Evolutionary conservation across 2,888 invertebrate genomes (phyloP), one percentile per base, ranked within the genome.

Genomic region (Minunthozetes semirufus): DNA sequence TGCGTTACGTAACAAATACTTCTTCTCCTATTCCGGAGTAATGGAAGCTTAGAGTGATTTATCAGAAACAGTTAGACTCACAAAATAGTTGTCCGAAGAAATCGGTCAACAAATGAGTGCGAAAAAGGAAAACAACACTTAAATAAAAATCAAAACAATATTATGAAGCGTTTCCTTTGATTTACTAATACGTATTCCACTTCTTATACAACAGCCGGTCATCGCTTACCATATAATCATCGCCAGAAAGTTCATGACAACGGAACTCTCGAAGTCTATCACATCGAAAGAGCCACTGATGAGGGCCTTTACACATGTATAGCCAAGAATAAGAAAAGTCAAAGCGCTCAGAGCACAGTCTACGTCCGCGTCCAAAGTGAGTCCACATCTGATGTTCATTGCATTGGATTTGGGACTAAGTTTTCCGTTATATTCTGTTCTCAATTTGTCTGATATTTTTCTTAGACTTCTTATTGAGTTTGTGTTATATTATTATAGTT

Each of bases 231-330:
- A 72, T 53, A 63, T 42, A 72, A 72, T 38, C 72, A 76, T 4
- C 79, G 83, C 15, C 83, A 83, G 76, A 80, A 81, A 63, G 77
- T 80, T 2, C 80, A 81, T 19, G 77, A 78, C 5, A 82, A 83
- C 75, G 83, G 83, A 4, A 81, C 81, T 1, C 79, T 84, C n/a
- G 80, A 80, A 63, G 82, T 84, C 6, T 79, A 80, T 42, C 81
- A 82, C 68, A 70, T 70, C 48, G 82, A 82, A 77, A 80, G 81
- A 72, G 75, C 79, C 11, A 79, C 81, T 48, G 84, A 84, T 77
- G 82, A 82, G 59, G 83, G 84, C 4, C 78, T 79, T 38, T 84
- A 83, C 78, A 81, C 80, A 19, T 84, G 84, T 77, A 80, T 80
- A 0, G 83, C 82, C 2, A 80, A 78, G 42, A 82, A 82, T 78